phyloP scores from a whole-genome alignment of 1,140 invertebrate genomes.

The Tetraneura akinire region DNA sequence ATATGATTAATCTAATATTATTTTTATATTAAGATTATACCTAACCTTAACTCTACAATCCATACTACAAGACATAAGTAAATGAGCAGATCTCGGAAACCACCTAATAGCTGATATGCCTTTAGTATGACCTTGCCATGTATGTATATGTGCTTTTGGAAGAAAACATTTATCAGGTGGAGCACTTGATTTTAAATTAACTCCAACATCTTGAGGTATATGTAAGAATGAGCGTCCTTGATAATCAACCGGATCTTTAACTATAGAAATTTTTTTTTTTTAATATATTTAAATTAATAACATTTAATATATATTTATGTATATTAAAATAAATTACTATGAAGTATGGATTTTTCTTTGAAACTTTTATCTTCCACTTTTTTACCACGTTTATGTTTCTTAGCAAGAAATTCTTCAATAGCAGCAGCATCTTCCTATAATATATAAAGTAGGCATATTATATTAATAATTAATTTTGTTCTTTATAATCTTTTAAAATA shows the following conservation, averaged over 20 bases:
- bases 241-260: constrained; percentile 94
- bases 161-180: constrained; percentile 95
- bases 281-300: background rate
- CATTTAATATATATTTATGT: too few relatives aligned
- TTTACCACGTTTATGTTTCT: constrained; percentile 83
- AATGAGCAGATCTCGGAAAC: constrained; percentile 93
- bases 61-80: constrained; percentile 94
- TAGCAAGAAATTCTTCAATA: constrained; percentile 92
- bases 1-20: too few relatives aligned
- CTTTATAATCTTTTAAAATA: too few relatives aligned
- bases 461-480: too few relatives aligned
- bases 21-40: too few relatives aligned
- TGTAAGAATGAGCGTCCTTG: constrained; percentile 94
- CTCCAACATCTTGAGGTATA: constrained; percentile 91
- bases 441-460: too few relatives aligned
- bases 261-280: constrained; percentile 62
- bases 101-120: constrained; percentile 94
- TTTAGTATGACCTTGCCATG: constrained; percentile 96
- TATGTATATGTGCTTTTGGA: constrained; percentile 94
- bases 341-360: constrained; percentile 93
- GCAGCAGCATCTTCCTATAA: constrained; percentile 83
- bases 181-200: constrained; percentile 88
- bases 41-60: constrained; percentile 90
- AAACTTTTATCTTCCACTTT: constrained; percentile 85
- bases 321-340: constrained; percentile 69